Percentiles rank a stretch among this genome's conserved stretches.
Evolutionary conservation across 2,888 invertebrate species (phyloP).

Genomic region (Boloria euphrosyne): DNA sequence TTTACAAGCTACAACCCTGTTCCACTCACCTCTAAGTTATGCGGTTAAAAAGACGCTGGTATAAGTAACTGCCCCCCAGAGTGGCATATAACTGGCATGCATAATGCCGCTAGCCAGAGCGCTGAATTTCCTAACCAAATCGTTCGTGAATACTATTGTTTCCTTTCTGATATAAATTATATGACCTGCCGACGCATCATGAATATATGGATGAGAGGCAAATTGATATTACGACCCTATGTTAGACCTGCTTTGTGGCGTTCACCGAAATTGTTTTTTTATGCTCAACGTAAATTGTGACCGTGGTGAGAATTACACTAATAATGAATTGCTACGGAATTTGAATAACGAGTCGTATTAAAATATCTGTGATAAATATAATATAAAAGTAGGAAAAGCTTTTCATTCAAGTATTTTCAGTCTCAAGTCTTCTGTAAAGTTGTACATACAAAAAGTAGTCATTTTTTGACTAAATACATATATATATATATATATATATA

Average conservation of each 20-base stretch:
- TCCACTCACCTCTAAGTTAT: conserved; percentile 29
- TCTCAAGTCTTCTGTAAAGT: too few relatives aligned
- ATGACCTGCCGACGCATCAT: conserved; percentile 73
- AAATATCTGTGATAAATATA: too few relatives aligned
- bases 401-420: too few relatives aligned
- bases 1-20: conserved; percentile 27
- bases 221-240: conserved; percentile 79
- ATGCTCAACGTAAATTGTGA: conserved; percentile 72
- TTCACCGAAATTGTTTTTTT: conserved; percentile 71
- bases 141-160: conserved; percentile 77
- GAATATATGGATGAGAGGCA: conserved; percentile 79
- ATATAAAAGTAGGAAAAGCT: too few relatives aligned
- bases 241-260: conserved; percentile 67
- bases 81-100: conserved; percentile 72
- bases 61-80: conserved; percentile 78
- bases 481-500: too few relatives aligned
- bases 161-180: conserved; percentile 80
- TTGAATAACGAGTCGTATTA: conserved; percentile 21
- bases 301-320: conserved; percentile 65
- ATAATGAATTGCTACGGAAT: conserved; percentile 59
- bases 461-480: too few relatives aligned
- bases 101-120: conserved; percentile 59
- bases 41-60: conserved; percentile 59
- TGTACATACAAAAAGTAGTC: too few relatives aligned
- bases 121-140: conserved; percentile 63